Evolutionary conservation across 53 echinoderm and acorn worm species (phyloP), one percentile per base, ranked within the genome.

Genomic region (Arbacia lixula): DNA sequence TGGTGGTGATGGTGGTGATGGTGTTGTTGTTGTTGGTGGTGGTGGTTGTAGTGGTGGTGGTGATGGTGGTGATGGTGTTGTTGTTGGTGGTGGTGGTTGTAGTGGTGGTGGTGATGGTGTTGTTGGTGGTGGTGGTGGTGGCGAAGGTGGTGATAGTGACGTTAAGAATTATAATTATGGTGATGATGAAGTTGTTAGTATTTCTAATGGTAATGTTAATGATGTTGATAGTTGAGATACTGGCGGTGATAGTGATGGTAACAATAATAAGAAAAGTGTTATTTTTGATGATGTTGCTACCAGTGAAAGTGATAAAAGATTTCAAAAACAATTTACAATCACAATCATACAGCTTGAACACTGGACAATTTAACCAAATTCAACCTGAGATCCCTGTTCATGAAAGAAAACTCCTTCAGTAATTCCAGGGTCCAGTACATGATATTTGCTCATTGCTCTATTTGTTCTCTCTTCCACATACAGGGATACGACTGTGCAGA

Each of bases 401-500:
- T n/a, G n/a, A n/a, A n/a, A n/a, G n/a, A n/a, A n/a, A n/a, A n/a
- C n/a, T n/a, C n/a, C n/a, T n/a, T n/a, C n/a, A n/a, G n/a, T n/a
- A n/a, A n/a, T n/a, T n/a, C n/a, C n/a, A n/a, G n/a, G n/a, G n/a
- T n/a, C n/a, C n/a, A n/a, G n/a, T n/a, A n/a, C n/a, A n/a, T n/a
- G n/a, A n/a, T n/a, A n/a, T n/a, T n/a, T n/a, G n/a, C n/a, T n/a
- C n/a, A n/a, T n/a, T n/a, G n/a, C n/a, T n/a, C n/a, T n/a, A n/a
- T n/a, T n/a, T 24, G 16, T 50, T 46, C 27, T 72, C 29, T 34
- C 51, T 72, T 86, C 46, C 3, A 43, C 29, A 27, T 61, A 34
- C 89, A 98, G 99, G 86, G 95, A 99, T 64, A 99, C 99, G 2
- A 99, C 99, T 17, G 94, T 99, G 5, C 99, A 99, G 71, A 92